Base-by-base conservation (phyloP, 1,140 invertebrate genomes). In the Drosophila tropicalis region DNA sequence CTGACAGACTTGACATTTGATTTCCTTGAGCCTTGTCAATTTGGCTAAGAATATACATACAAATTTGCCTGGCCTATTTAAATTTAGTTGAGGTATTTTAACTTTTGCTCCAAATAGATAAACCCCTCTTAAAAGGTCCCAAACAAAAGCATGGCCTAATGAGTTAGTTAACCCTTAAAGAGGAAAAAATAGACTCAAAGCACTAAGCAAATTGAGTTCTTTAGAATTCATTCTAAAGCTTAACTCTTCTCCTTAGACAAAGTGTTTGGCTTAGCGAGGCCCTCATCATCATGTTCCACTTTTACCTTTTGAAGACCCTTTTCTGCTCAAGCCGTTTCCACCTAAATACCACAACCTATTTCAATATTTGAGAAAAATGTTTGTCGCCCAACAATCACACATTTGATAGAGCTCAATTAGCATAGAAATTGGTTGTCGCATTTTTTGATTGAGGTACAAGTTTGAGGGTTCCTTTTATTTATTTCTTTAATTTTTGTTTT, bases 391-490 rank as follows among this genome's bases (percentile, higher is more conserved):
- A 66, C 62, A 72, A 71, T 60, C 36, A 19, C 15, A 22, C 25
- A 7, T 67, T 39, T 47, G 25, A 34, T 79, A 44, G 69, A 55
- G 69, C 70, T 60, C 80, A 89, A 89, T 89, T 89, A 90, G 84
- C 84, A 89, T 89, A 89, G 80, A 89, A 84, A 89, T 89, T 89
- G 84, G 67, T 36, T 63, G 73, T 74, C 22, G 41, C 29, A 25
- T 36, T 56, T 55, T 55, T 79, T 89, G 84, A 89, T 81, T 81
- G 79, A 71, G 84, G 73, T 78, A 64, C 29, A 32, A 56, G 51
- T 9, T 22, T 15, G 12, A 22, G 56, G 39, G 15, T 2, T 15
- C 29, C 12, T 32, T 32, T 19, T 29, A 10, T 5, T 15, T 39
- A 39, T 39, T 57, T 36, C n/a, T 25, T 44, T 34, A 40, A 25